phyloP scores from a whole-genome alignment of 2,888 invertebrate genomes.

The Lithophane leautieri region DNA sequence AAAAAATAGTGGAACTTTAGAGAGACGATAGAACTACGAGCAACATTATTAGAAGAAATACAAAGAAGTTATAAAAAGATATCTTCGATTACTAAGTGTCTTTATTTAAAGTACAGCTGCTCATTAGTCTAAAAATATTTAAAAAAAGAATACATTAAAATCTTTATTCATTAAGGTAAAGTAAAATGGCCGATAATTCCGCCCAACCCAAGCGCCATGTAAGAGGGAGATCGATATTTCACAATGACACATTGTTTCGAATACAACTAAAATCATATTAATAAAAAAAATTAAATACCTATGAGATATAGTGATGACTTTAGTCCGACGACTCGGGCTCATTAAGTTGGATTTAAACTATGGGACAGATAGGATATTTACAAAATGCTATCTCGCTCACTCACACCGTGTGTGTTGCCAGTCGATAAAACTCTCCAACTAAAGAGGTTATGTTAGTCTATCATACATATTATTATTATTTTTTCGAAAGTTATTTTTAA shows the following conservation, averaged over 20 bases:
- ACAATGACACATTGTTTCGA: slow-evolving; percentile 86
- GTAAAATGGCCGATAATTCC: slow-evolving; percentile 49
- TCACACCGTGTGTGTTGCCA: slow-evolving; percentile 80
- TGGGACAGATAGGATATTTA: slow-evolving; percentile 88
- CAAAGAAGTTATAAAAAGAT: slow-evolving; percentile 17
- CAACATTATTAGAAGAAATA: slow-evolving; percentile 10
- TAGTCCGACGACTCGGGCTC: slow-evolving; percentile 78
- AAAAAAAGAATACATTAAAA: slow-evolving; percentile 13
- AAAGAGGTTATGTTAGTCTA: slow-evolving; percentile 53
- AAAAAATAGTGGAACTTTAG: slow-evolving; percentile 16
- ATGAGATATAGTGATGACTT: slow-evolving; percentile 90
- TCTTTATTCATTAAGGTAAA: background rate
- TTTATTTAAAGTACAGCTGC: slow-evolving; percentile 49
- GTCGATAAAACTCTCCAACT: slow-evolving; percentile 55
- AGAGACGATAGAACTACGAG: slow-evolving; percentile 34
- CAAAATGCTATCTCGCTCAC: slow-evolving; percentile 88
- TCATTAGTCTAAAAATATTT: slow-evolving; percentile 17
- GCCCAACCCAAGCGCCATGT: slow-evolving; percentile 69
- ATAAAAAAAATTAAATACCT: slow-evolving; percentile 89
- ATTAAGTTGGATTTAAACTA: slow-evolving; percentile 88
- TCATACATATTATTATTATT: slow-evolving; percentile 41
- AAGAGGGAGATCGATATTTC: slow-evolving; percentile 80
- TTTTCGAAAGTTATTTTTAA: slow-evolving; percentile 60
- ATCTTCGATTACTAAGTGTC: slow-evolving; percentile 29
- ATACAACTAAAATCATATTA: slow-evolving; percentile 82